Conservation (phyloP, 2,113 vertebrate genomes). For the Rallus limicola region DNA sequence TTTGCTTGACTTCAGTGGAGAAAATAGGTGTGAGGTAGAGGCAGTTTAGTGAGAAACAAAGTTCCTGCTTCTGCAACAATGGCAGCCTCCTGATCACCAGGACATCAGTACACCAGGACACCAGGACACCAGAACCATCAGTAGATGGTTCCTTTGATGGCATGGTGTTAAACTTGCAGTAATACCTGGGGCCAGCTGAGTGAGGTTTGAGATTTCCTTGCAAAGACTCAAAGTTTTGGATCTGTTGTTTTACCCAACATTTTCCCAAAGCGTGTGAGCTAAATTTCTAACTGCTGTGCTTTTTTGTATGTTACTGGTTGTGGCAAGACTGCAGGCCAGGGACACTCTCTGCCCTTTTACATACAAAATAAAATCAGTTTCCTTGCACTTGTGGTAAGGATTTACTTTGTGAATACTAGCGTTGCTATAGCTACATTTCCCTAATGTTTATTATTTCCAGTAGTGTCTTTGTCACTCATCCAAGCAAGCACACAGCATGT, state of each 20-base stretch:
- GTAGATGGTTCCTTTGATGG: not conserved
- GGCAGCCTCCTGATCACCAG: not conserved
- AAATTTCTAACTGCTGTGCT: not conserved
- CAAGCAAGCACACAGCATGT: slow-evolving; percentile 6
- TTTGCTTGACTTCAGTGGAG: not conserved
- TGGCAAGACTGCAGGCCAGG: not conserved
- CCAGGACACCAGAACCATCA: too few relatives aligned
- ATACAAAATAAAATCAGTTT: not conserved
- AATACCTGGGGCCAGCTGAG: not conserved
- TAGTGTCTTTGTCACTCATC: slow-evolving; percentile 8
- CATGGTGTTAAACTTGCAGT: not conserved
- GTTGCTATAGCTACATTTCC: slow-evolving; percentile 44
- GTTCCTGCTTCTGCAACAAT: not conserved
- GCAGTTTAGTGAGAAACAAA: not conserved
- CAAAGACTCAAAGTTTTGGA: not conserved
- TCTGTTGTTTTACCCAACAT: not conserved
- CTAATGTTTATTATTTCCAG: slow-evolving; percentile 3
- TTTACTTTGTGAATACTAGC: not conserved
- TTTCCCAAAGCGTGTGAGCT: not conserved
- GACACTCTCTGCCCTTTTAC: not conserved
- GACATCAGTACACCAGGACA: too few relatives aligned
- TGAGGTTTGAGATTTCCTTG: not conserved
- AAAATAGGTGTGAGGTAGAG: not conserved
- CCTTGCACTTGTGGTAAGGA: not conserved
- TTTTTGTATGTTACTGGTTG: not conserved